Base-by-base conservation (phyloP, 2,888 invertebrate genomes). In the Megastigmus dorsalis region DNA sequence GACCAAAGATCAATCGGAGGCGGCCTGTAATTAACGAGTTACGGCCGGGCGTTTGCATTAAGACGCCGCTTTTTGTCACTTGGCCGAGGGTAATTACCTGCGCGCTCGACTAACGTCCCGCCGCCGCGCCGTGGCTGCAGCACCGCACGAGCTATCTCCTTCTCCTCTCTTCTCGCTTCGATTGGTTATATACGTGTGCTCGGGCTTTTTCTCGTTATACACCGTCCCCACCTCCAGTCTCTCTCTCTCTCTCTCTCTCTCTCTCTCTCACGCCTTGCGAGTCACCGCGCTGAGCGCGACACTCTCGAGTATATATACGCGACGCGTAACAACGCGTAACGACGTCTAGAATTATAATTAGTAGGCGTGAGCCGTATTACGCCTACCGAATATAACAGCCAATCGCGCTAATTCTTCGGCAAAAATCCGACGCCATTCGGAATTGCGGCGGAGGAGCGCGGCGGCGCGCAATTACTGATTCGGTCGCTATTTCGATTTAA, bases 1-100 rank as follows among this genome's bases (percentile, higher is more conserved):
- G 81, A 80, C 81, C 84, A 79, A 85, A 85, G 87, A 88, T 88
- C 87, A 88, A 88, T 88, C 87, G 84, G 85, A 80, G 81, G 86
- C 87, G 86, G 86, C 82, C 85, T 87, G 84, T 87, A 88, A 88
- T 88, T 88, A 88, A 87, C 87, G 86, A 85, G 86, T 88, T 87
- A 86, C 84, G 82, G 85, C 84, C 70, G 41, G 41, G 77, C 82
- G 82, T 86, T 87, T 88, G 87, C 88, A 88, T 88, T 84, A 84
- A 84, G 86, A 86, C 84, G 81, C 84, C 79, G 84, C 83, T 88
- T 88, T 88, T 88, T 88, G 86, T 88, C 87, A 86, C 85, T 86
- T 79, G 74, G 78, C 78, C 75, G 80, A 76, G 77, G 77, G 82
- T 85, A 84, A 85, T 85, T 85, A 85, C 82, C 83, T 82, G 72